A percentile compares a stretch with the other conserved stretches of the same genome.
These are phyloP conservation scores for Drosophila robusta DNA, from an alignment of 2,888 invertebrate genomes.

Conservation along the genomic window DNA sequence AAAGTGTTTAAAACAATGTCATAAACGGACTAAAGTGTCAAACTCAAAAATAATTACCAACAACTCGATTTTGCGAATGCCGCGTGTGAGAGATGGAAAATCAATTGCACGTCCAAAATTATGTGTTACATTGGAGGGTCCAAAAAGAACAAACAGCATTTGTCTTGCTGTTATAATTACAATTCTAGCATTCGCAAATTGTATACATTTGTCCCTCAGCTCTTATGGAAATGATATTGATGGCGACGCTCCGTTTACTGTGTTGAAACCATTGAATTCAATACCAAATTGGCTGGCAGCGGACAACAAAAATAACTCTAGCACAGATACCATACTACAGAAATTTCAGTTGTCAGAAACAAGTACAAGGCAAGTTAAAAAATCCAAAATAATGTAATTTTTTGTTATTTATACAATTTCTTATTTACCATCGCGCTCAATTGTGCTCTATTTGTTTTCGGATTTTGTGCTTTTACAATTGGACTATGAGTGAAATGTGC, in stretches of 20 bases:
- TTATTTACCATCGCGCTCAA: not conserved
- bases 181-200: conserved; percentile 37
- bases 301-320: conserved; percentile 31
- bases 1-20: conserved; percentile 53
- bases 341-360: conserved; percentile 16
- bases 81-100: conserved; percentile 70
- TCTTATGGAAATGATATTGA: conserved; percentile 31
- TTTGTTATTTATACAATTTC: not conserved
- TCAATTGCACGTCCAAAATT: conserved; percentile 63
- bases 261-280: conserved; percentile 25
- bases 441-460: not conserved
- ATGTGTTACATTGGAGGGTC: conserved; percentile 40
- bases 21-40: conserved; percentile 59
- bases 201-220: conserved; percentile 24
- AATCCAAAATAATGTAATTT: not conserved
- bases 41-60: conserved; percentile 16
- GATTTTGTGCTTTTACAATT: not conserved
- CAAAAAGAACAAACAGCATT: conserved; percentile 27
- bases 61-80: conserved; percentile 35
- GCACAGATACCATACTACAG: conserved; percentile 13
- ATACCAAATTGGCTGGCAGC: conserved; percentile 30
- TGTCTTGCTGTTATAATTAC: conserved; percentile 30
- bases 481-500: not conserved
- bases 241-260: conserved; percentile 20
- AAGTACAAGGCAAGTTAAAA: conserved; percentile 53